These are phyloP conservation scores for Brachyptera risi DNA, from an alignment of 2,888 invertebrate species.

Conservation along the genomic window DNA sequence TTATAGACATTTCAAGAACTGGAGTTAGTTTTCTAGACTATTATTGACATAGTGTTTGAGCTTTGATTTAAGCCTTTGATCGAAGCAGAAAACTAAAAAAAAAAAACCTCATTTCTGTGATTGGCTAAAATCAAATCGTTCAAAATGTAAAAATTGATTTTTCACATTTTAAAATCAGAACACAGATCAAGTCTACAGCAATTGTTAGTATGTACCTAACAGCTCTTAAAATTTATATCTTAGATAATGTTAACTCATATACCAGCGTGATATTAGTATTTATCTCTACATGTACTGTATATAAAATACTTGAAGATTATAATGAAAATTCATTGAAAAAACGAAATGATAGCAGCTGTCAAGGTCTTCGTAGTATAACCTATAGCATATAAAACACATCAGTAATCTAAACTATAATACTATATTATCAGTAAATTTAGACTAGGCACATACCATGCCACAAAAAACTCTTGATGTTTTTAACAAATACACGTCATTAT, in stretches of 20 bases:
- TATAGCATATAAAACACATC: conserved; percentile 1
- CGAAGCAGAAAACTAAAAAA: too few relatives aligned
- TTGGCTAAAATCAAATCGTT: not conserved
- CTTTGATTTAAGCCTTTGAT: too few relatives aligned
- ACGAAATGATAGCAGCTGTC: not conserved
- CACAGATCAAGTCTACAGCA: too few relatives aligned
- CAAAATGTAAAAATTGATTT: not conserved
- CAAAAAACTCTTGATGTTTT: not conserved
- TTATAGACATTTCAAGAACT: too few relatives aligned
- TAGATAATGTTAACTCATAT: not conserved
- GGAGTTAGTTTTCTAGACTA: not conserved
- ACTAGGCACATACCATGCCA: not conserved
- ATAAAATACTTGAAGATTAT: too few relatives aligned
- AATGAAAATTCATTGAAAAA: not conserved
- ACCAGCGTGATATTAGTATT: not conserved
- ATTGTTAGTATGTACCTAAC: too few relatives aligned
- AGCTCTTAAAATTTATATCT: too few relatives aligned
- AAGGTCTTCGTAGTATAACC: not conserved
- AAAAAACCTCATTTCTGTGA: not conserved
- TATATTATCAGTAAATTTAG: not conserved
- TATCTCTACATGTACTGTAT: too few relatives aligned
- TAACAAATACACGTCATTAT: not conserved
- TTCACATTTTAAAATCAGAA: not conserved
- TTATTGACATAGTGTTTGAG: too few relatives aligned
- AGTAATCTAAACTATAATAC: not conserved